A percentile compares a stretch with the other conserved stretches of the same genome.
phyloP scores from a whole-genome alignment of 2,888 invertebrate genomes.

The Orthosia incerta region DNA sequence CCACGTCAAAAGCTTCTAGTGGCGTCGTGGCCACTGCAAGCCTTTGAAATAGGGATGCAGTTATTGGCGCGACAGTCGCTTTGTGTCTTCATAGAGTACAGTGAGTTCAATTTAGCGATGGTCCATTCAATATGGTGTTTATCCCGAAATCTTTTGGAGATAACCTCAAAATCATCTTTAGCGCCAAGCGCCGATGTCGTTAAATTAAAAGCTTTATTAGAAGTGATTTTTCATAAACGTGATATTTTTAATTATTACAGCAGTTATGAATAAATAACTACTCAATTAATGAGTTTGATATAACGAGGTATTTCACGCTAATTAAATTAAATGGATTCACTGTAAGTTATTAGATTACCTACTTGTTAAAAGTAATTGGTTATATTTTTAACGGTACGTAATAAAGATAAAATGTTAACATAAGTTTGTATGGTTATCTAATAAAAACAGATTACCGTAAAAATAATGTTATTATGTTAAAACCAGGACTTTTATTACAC shows the following conservation, averaged over 20 bases:
- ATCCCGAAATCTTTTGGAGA: slow-evolving; percentile 11
- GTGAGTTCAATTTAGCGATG: neutral
- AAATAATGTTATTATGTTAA: neutral
- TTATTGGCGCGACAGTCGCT: neutral
- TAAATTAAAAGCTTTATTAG: neutral
- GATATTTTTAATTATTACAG: slow-evolving; percentile 1
- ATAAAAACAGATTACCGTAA: slow-evolving; percentile 14
- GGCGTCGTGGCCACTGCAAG: too few species aligned
- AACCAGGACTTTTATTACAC: too few species aligned
- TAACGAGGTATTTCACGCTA: slow-evolving; percentile 1
- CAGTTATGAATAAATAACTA: slow-evolving; percentile 20
- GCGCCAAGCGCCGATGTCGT: too few species aligned
- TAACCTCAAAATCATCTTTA: neutral
- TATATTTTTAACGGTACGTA: slow-evolving; percentile 6
- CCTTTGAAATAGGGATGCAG: neutral
- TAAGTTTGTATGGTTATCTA: slow-evolving; percentile 2
- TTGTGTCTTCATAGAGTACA: neutral
- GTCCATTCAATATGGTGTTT: too few species aligned
- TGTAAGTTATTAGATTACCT: neutral
- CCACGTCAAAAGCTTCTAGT: neutral
- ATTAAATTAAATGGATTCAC: slow-evolving; percentile 23
- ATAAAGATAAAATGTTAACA: slow-evolving; percentile 3
- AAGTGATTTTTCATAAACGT: neutral
- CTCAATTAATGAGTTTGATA: slow-evolving; percentile 18
- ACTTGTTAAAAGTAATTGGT: slow-evolving; percentile 13